Percentiles rank a stretch among this genome's conserved stretches.
Evolutionary conservation across 2,113 vertebrate genomes (phyloP).

Genomic region (Pomatorhinus ruficollis): DNA sequence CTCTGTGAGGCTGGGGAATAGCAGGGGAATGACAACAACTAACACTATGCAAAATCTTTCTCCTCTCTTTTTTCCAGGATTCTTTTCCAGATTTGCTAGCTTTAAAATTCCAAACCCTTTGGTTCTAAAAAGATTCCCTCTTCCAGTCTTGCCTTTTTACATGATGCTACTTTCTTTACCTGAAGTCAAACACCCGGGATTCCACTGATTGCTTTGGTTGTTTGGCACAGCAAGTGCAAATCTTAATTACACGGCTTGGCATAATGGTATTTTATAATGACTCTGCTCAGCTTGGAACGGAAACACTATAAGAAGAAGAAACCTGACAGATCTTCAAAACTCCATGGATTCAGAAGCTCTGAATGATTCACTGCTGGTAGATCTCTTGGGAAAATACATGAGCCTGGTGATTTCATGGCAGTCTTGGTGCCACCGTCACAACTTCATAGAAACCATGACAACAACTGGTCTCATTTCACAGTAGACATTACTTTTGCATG

Average conservation of each 20-base stretch:
- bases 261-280: neutral
- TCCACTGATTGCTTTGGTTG: neutral
- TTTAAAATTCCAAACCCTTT: neutral
- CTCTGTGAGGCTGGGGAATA: neutral
- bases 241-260: neutral
- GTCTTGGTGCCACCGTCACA: neutral
- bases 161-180: neutral
- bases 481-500: neutral
- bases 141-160: neutral
- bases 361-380: neutral
- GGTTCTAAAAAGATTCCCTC: neutral
- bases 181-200: neutral
- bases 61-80: conserved; percentile 26
- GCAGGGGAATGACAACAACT: neutral
- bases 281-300: neutral
- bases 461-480: neutral
- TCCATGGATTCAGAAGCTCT: neutral
- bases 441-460: neutral
- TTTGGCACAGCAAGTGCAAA: neutral
- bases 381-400: neutral
- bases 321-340: neutral
- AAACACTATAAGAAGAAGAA: neutral
- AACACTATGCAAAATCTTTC: neutral
- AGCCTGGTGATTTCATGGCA: neutral
- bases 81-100: neutral